Base-by-base conservation (phyloP, 1,140 invertebrate species). In the Luehdorfia chinensis region DNA sequence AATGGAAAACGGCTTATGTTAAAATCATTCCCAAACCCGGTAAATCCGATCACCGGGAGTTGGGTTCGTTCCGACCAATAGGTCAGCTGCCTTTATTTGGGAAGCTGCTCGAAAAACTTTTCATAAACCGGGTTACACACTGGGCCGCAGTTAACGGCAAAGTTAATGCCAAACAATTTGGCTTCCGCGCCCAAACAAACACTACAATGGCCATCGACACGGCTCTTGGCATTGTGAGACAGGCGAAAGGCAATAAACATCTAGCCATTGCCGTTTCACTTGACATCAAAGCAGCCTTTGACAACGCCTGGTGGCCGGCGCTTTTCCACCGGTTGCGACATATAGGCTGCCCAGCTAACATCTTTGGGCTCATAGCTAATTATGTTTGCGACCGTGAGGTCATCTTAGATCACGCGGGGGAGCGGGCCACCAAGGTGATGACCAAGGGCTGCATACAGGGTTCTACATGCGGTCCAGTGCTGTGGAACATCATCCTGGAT, bases 11-110 rank as follows among this genome's bases (percentile, higher is more conserved):
- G 1, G 45, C 48, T 0, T 34, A 47, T 12, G 41, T 43, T 1
- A 51, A 47, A 18, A 36, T 44, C 7, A 47, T 47, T 18, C 43
- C 28, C 2, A 56, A 56, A 31, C 54, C 47, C 7, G 23, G 23
- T 6, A 27, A 27, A 27, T 2, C 23, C 9, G 23, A 7, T 27
- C 9, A 27, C 6, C 7, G 9, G 3, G 19, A 7, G 23, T 1
- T 27, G 2, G 23, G 9, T 2, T 27, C 23, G 6, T 27, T 27
- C 23, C 23, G 23, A 6, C 6, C 6, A 2, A 27, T 2, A 6
- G 2, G 6, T 2, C 23, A 8, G 2, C 9, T 27, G 23, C 23
- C 6, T 2, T 6, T 27, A 2, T 27, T 27, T 7, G 7, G 23
- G 7, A 27, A 27, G 6, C 2, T 27, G 23, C 23, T 27, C 1